Percentiles rank a stretch among this genome's conserved stretches.
phyloP scores from a whole-genome alignment of 1,140 invertebrate genomes.

The Coptotermes formosanus region DNA sequence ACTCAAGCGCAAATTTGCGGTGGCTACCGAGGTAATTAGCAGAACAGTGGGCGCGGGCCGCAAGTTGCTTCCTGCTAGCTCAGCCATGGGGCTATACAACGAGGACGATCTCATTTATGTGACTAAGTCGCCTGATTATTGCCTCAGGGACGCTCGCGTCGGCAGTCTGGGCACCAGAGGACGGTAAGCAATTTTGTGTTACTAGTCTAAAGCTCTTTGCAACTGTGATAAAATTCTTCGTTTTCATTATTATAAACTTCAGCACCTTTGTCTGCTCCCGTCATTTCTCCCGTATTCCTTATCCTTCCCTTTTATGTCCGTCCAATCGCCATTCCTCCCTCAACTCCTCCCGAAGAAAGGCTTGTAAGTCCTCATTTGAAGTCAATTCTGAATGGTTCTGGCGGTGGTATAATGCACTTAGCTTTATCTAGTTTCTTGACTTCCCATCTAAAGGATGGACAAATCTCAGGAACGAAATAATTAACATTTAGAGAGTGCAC shows the following conservation, averaged over 20 bases:
- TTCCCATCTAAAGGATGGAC: too few relatives aligned
- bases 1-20: conserved; percentile 42
- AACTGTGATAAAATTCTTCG: too few relatives aligned
- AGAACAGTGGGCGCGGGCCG: conserved; percentile 41
- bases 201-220: too few relatives aligned
- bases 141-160: conserved; percentile 68
- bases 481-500: too few relatives aligned
- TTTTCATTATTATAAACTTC: background rate
- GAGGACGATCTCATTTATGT: conserved; percentile 69
- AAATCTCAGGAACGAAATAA: too few relatives aligned
- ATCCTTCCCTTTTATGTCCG: background rate
- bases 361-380: too few relatives aligned
- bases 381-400: too few relatives aligned
- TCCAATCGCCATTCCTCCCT: background rate
- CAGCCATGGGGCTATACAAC: conserved; percentile 39
- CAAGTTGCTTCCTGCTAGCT: conserved; percentile 36
- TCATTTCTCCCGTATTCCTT: background rate
- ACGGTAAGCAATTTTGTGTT: conserved; percentile 51
- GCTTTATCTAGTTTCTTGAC: too few relatives aligned
- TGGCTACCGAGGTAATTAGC: conserved; percentile 43
- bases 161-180: conserved; percentile 84
- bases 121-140: conserved; percentile 89
- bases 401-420: too few relatives aligned
- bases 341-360: too few relatives aligned
- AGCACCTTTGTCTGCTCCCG: background rate